Evolutionary conservation across 2,797 vertebrate species (phyloP).

Genomic region (Clarias laeviceps): DNA sequence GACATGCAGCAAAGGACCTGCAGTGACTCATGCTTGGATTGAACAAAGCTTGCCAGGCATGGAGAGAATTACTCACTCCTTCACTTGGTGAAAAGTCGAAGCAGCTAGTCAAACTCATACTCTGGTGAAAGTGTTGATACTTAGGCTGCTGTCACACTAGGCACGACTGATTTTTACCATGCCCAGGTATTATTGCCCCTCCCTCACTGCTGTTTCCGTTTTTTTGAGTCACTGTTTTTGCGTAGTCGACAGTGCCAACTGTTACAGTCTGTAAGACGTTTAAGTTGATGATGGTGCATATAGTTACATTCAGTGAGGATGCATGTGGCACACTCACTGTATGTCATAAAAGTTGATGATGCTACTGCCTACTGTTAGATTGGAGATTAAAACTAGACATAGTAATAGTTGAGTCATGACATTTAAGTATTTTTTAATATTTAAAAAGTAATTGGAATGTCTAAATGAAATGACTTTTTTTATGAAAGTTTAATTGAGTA

Average conservation of each 20-base stretch:
- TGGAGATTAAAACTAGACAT: not conserved
- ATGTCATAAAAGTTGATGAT: no score
- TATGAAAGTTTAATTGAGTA: not conserved
- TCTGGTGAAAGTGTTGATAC: not conserved
- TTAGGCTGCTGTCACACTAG: not conserved
- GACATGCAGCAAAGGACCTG: constrained; percentile 16
- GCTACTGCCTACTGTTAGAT: no score
- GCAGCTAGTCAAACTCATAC: constrained; percentile 4
- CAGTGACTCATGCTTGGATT: constrained; percentile 22
- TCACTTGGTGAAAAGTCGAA: not conserved
- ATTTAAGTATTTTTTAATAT: not conserved
- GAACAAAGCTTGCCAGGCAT: constrained; percentile 12
- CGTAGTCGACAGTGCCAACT: no score
- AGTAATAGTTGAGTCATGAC: not conserved
- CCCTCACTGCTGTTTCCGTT: no score
- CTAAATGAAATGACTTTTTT: not conserved
- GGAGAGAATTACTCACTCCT: constrained; percentile 36
- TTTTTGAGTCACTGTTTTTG: no score
- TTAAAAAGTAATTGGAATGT: not conserved
- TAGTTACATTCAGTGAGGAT: no score
- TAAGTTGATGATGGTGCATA: no score
- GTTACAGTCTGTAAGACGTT: no score
- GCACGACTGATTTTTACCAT: no score
- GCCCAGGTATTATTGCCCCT: no score
- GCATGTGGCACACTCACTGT: no score